Conservation (phyloP, 2,888 invertebrate genomes). For the Microchrysa polita region DNA sequence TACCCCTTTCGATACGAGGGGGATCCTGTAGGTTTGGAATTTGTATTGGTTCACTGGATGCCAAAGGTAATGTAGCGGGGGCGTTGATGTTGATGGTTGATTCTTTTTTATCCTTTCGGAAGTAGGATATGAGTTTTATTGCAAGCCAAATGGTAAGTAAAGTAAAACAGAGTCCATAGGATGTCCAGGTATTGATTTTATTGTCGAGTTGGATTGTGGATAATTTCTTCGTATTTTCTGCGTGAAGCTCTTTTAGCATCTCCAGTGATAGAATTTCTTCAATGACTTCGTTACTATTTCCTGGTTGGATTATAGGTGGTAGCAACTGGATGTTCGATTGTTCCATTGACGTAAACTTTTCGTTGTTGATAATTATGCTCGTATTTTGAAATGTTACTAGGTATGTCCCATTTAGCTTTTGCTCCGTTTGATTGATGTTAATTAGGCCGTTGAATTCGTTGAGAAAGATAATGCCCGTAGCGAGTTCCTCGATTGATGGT, state of each 20-base stretch:
- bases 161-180: background rate
- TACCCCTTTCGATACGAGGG: background rate
- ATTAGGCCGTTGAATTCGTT: slow-evolving; percentile 33
- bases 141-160: background rate
- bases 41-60: background rate
- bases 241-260: background rate
- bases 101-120: background rate
- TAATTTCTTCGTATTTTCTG: background rate
- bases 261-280: slow-evolving; percentile 7
- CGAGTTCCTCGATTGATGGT: slow-evolving; percentile 38
- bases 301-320: background rate
- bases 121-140: background rate
- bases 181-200: background rate
- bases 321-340: background rate
- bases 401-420: slow-evolving; percentile 3
- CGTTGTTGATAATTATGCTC: background rate
- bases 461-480: slow-evolving; percentile 28
- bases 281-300: background rate
- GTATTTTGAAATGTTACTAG: slow-evolving; percentile 26
- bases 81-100: background rate
- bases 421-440: slow-evolving; percentile 7
- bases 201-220: background rate
- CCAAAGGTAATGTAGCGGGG: background rate
- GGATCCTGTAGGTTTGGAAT: background rate
- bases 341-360: background rate